Base-by-base conservation (phyloP, 2,888 invertebrate species). In the Exocentrus adspersus region DNA sequence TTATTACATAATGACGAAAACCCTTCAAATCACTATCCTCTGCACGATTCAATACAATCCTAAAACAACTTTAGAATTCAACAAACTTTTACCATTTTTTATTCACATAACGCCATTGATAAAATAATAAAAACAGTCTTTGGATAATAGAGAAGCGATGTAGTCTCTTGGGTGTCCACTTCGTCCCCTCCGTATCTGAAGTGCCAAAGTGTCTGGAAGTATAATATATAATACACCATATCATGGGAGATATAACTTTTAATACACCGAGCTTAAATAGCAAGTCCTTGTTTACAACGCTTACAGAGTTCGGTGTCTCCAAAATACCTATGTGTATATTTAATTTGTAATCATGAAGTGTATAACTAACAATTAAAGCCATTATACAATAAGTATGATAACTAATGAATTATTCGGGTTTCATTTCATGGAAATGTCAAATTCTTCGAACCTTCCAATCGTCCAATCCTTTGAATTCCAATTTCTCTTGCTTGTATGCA, bases 51-150 rank as follows among this genome's bases (percentile, higher is more conserved):
- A 24, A 12, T 7, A 24, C 30, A 30, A 50, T 50, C 14, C 50
- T 32, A 51, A 51, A 51, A 51, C 32, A 51, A 51, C 51, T 54
- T 42, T 43, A 43, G 17, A 43, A 21, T 54, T 54, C 42, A 7
- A 3, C 43, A 24, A 43, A 54, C 43, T 54, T 54, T 24, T 42
- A 21, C 21, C 42, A 42, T 54, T 54, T 54, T 54, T 54, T 56
- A 56, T 56, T 56, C 56, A 56, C 43, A 43, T 43, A 45, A 12
- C 54, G 1, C 9, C 17, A 43, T 45, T 46, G 56, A 57, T 57
- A 57, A 46, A 57, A 57, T 57, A 57, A 57, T 32, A 57, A 57
- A 57, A 57, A 57, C 56, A 32, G 28, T 24, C 54, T 54, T 54
- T 30, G 43, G 42, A 46, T 57, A 57, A 57, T 57, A 57, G 56